Evolutionary conservation across 2,113 vertebrate species (phyloP).

Genomic region (Poeciliopsis retropinna): DNA sequence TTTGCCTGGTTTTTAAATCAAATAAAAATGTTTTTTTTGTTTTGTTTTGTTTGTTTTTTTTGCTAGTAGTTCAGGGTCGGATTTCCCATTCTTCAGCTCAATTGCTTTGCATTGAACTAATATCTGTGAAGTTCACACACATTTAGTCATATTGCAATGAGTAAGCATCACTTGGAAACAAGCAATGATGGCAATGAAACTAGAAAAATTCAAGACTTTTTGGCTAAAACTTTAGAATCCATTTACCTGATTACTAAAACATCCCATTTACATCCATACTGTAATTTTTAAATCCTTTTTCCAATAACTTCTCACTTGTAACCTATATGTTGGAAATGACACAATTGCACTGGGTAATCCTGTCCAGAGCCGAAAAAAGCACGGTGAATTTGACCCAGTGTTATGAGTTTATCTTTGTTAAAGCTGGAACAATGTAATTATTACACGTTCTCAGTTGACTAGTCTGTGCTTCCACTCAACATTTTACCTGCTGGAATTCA

Average conservation of each 20-base stretch:
- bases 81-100: conserved; percentile 11
- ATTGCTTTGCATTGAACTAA: conserved; percentile 29
- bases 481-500: no score
- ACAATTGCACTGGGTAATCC: no score
- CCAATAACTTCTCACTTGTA: neutral
- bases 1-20: conserved; percentile 22
- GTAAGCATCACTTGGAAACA: neutral
- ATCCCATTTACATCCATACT: neutral
- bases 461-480: no score
- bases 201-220: neutral
- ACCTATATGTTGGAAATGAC: neutral
- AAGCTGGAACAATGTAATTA: neutral
- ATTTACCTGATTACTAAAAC: neutral
- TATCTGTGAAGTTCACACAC: neutral
- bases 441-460: no score
- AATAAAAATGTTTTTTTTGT: neutral
- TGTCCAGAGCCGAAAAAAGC: neutral
- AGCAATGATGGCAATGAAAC: neutral
- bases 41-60: neutral
- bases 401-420: neutral
- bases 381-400: neutral
- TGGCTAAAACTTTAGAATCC: neutral
- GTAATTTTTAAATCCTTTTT: neutral
- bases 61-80: neutral
- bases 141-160: neutral